A percentile compares a stretch with the other conserved stretches of the same genome.
These are phyloP conservation scores for Onychorhynchus coronatus DNA, from an alignment of 2,113 vertebrate genomes.

Conservation along the genomic window DNA sequence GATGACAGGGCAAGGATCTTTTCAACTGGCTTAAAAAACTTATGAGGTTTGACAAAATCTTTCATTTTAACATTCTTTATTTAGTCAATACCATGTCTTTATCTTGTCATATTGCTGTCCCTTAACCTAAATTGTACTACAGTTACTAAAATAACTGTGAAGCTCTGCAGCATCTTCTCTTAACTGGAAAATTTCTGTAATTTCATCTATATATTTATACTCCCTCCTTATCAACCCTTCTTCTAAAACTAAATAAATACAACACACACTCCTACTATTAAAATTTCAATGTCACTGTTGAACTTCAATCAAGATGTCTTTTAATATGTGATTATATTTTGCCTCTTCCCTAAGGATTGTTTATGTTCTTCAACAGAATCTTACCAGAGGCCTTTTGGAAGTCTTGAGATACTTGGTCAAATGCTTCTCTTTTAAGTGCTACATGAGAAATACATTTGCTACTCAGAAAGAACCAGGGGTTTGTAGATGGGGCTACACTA, in stretches of 20 bases:
- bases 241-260: background rate
- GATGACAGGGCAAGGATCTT: background rate
- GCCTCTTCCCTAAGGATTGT: background rate
- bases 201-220: background rate
- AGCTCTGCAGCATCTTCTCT: background rate
- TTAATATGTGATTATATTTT: background rate
- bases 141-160: background rate
- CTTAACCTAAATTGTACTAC: background rate
- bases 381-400: background rate
- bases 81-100: background rate
- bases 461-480: background rate
- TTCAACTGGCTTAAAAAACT: background rate
- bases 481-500: background rate
- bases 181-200: background rate
- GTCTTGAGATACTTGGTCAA: fast-evolving
- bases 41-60: background rate
- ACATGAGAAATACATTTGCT: background rate
- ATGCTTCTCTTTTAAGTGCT: background rate
- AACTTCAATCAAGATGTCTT: background rate
- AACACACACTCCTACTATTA: background rate
- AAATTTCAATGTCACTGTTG: background rate
- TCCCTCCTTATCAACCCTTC: background rate
- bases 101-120: background rate
- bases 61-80: background rate
- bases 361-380: background rate